phyloP scores from a whole-genome alignment of 2,113 vertebrate species.

The Acanthisitta chloris region DNA sequence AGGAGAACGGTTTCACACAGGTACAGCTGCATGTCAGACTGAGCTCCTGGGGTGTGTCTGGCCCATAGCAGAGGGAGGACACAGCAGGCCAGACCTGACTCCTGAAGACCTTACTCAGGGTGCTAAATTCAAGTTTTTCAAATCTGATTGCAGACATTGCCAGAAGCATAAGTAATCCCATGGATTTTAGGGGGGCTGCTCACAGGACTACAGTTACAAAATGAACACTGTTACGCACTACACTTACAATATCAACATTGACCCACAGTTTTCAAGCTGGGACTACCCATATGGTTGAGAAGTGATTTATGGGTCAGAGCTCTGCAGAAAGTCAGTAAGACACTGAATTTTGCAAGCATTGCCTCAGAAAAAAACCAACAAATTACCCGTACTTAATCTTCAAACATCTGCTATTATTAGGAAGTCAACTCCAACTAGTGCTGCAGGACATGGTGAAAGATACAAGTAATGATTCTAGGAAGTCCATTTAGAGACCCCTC shows the following conservation, averaged over 20 bases:
- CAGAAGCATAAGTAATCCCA: fast-evolving
- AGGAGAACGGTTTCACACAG: neutral
- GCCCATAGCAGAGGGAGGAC: neutral
- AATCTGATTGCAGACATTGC: neutral
- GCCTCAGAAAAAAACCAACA: neutral
- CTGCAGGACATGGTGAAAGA: neutral
- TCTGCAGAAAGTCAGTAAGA: neutral
- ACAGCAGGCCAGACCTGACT: neutral
- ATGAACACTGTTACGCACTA: no score
- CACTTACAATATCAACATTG: neutral
- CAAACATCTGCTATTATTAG: neutral
- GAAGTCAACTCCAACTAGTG: neutral
- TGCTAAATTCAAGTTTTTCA: neutral
- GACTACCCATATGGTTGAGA: neutral
- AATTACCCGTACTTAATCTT: neutral
- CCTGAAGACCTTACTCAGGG: neutral
- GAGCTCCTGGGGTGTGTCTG: neutral
- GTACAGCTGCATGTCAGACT: neutral
- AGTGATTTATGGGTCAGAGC: neutral
- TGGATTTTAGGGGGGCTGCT: neutral
- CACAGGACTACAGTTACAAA: neutral
- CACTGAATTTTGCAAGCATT: neutral
- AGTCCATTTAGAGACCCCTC: neutral
- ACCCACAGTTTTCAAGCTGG: neutral
- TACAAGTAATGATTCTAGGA: neutral